Percentiles rank a stretch among this genome's conserved stretches.
Evolutionary conservation across 2,888 invertebrate genomes (phyloP).

Genomic region (Ochropleura leucogaster): DNA sequence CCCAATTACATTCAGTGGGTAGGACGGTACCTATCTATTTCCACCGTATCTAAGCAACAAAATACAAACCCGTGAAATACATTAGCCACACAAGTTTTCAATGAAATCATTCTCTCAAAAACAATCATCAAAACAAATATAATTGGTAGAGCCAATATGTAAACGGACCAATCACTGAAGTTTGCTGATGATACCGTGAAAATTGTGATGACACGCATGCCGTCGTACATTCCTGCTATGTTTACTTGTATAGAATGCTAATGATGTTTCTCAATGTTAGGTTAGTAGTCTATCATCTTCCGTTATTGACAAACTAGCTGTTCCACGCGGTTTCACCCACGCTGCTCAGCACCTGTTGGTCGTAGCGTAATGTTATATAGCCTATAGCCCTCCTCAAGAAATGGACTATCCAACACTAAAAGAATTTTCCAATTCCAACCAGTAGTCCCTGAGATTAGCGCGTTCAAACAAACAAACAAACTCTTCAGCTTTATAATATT

Average conservation of each 20-base stretch:
- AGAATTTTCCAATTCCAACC: too few species aligned
- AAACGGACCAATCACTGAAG: conserved; percentile 48
- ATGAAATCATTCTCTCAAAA: conserved; percentile 46
- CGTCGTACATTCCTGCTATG: conserved; percentile 36
- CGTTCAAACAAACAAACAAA: too few species aligned
- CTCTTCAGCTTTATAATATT: too few species aligned
- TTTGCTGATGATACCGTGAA: conserved; percentile 35
- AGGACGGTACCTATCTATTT: conserved; percentile 14
- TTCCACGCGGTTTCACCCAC: too few species aligned
- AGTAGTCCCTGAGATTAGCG: too few species aligned
- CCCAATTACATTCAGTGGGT: conserved; percentile 14
- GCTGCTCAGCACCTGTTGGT: too few species aligned
- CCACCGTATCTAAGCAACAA: conserved; percentile 42
- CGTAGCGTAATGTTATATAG: too few species aligned
- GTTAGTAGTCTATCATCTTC: not conserved
- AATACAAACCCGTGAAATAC: conserved; percentile 43
- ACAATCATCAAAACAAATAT: conserved; percentile 57
- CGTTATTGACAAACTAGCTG: not conserved
- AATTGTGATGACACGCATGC: conserved; percentile 48
- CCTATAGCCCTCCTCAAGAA: too few species aligned
- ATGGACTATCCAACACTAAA: too few species aligned
- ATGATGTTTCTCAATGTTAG: conserved; percentile 6
- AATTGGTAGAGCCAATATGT: conserved; percentile 57
- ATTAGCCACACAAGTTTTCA: conserved; percentile 54
- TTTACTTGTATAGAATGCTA: conserved; percentile 12